Percentiles rank a stretch among this genome's conserved stretches.
phyloP scores from a whole-genome alignment of 2,888 invertebrate genomes.

The Ceriagrion tenellum region DNA sequence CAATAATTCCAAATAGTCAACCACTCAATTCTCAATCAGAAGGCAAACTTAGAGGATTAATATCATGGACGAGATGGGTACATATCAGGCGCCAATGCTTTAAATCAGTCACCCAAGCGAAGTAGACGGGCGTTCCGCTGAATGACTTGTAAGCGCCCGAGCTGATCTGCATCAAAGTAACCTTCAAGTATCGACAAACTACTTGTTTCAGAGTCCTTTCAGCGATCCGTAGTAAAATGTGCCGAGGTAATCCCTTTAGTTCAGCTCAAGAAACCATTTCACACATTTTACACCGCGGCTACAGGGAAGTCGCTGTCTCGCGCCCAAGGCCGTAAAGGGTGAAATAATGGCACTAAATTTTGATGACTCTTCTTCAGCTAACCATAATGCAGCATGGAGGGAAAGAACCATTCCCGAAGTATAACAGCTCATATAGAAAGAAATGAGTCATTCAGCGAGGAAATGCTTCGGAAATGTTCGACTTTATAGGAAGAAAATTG shows the following conservation, averaged over 20 bases:
- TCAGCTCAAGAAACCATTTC: constrained; percentile 12
- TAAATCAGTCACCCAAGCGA: background rate
- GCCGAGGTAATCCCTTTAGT: background rate
- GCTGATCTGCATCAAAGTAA: constrained; percentile 8
- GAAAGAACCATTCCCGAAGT: background rate
- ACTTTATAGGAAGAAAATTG: background rate
- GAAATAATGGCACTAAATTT: constrained; percentile 55
- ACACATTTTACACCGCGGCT: constrained; percentile 39
- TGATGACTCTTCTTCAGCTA: constrained; percentile 25
- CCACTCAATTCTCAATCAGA: too few relatives aligned
- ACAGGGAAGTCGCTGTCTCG: background rate
- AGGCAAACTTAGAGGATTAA: background rate
- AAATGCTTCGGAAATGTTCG: background rate
- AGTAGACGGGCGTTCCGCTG: background rate
- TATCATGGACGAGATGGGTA: background rate
- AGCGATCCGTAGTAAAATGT: background rate
- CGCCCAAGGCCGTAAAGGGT: constrained; percentile 10
- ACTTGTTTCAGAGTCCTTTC: constrained; percentile 34
- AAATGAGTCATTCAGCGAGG: background rate
- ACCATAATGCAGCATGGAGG: background rate
- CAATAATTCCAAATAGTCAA: too few relatives aligned
- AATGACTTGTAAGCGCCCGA: background rate
- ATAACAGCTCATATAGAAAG: background rate
- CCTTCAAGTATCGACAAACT: constrained; percentile 26
- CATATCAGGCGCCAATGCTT: background rate